A percentile compares a stretch with the other conserved stretches of the same genome.
These are phyloP conservation scores for Colostygia pectinataria DNA, from an alignment of 2,888 invertebrate species.

Conservation along the genomic window DNA sequence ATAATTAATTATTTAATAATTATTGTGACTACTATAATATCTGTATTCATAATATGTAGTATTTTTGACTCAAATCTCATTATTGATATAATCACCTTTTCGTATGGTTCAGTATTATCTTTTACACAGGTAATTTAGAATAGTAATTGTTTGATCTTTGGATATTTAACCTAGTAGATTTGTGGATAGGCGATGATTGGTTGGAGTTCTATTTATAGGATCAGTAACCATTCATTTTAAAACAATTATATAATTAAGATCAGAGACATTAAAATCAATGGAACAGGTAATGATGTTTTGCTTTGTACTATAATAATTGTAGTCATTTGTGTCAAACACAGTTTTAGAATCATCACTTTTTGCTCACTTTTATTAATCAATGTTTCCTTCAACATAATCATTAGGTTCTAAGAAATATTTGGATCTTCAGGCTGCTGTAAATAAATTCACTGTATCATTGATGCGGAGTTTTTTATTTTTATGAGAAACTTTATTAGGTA, in stretches of 20 bases:
- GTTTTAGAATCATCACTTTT: slow-evolving; percentile 22
- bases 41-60: neutral
- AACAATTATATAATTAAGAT: too few relatives aligned
- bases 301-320: slow-evolving; percentile 13
- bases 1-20: slow-evolving; percentile 2
- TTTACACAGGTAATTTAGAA: slow-evolving; percentile 31
- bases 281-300: slow-evolving; percentile 1
- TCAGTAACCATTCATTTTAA: too few relatives aligned
- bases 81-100: slow-evolving; percentile 30
- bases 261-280: neutral
- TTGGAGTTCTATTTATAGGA: too few relatives aligned
- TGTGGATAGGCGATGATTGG: too few relatives aligned
- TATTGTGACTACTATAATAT: slow-evolving; percentile 28
- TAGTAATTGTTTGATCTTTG: slow-evolving; percentile 50
- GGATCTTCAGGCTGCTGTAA: slow-evolving; percentile 59
- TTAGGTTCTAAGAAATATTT: slow-evolving; percentile 30
- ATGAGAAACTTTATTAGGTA: too few relatives aligned
- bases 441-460: slow-evolving; percentile 56
- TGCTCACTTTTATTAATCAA: slow-evolving; percentile 26
- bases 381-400: slow-evolving; percentile 32
- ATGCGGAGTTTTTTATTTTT: slow-evolving; percentile 21
- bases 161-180: too few relatives aligned
- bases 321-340: slow-evolving; percentile 33
- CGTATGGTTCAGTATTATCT: slow-evolving; percentile 48
- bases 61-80: slow-evolving; percentile 32